Evolutionary conservation across 2,113 vertebrate species (phyloP).

Genomic region (Corythoichthys haematopterus): DNA sequence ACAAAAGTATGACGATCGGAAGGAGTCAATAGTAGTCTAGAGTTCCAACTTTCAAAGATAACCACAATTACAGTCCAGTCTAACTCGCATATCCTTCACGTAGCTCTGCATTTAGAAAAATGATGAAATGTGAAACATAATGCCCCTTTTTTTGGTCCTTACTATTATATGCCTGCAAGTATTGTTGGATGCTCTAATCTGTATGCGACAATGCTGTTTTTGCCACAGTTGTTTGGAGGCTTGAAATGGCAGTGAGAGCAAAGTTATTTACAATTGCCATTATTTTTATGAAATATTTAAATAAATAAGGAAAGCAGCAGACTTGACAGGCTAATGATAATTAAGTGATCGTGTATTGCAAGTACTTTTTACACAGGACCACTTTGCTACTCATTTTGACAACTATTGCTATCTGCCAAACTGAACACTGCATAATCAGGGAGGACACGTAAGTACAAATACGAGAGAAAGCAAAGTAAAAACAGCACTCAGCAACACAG

Average conservation of each 20-base stretch:
- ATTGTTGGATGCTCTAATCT: no score
- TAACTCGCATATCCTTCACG: not conserved
- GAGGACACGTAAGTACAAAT: no score
- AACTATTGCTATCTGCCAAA: not conserved
- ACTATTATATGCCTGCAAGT: no score
- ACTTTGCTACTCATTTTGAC: not conserved
- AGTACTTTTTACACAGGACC: not conserved
- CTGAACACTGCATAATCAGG: no score
- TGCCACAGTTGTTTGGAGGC: not conserved
- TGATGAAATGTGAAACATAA: not conserved
- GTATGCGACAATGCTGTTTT: no score
- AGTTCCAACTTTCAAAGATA: slow-evolving; percentile 9
- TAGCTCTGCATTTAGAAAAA: not conserved
- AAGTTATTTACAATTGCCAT: no score
- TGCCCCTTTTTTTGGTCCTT: not conserved
- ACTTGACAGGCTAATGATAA: not conserved
- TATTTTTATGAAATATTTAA: no score
- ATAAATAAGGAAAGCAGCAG: not conserved
- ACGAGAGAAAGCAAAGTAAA: no score
- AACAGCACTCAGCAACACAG: no score
- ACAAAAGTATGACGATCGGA: not conserved
- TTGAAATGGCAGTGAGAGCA: no score
- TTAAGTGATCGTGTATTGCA: not conserved
- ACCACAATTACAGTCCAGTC: not conserved
- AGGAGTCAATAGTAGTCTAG: not conserved